A percentile compares a stretch with the other conserved stretches of the same genome.
Conservation (phyloP, 2,113 vertebrate species). For the Dicentrarchus labrax region DNA sequence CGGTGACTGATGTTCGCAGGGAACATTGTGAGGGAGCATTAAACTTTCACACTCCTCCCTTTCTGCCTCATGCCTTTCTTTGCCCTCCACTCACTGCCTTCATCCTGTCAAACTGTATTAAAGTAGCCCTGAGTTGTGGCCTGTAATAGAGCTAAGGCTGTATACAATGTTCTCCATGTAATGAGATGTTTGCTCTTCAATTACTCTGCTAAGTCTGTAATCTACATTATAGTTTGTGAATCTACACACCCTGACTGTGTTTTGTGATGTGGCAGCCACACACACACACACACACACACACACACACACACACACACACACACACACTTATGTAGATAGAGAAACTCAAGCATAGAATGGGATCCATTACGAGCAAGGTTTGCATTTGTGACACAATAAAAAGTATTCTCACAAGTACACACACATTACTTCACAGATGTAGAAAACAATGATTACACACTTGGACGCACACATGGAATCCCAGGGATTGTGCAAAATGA, state of each 20-base stretch:
- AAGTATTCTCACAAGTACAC: background rate
- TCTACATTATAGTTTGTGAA: slow-evolving; percentile 66
- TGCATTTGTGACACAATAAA: slow-evolving; percentile 17
- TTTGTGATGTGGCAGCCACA: slow-evolving; percentile 67
- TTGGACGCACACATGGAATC: slow-evolving; percentile 51
- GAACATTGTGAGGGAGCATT: slow-evolving; percentile 62
- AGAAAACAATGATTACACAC: slow-evolving; percentile 58
- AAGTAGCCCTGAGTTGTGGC: slow-evolving; percentile 57
- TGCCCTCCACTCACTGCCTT: slow-evolving; percentile 29
- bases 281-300: slow-evolving; percentile 36
- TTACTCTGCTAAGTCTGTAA: slow-evolving; percentile 69
- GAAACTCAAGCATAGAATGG: slow-evolving; percentile 28
- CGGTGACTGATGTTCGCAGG: slow-evolving; percentile 43
- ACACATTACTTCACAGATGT: slow-evolving; percentile 36
- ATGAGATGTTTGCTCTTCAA: slow-evolving; percentile 67
- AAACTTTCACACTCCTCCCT: slow-evolving; percentile 73
- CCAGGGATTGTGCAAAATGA: slow-evolving; percentile 64
- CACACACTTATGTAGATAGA: slow-evolving; percentile 4
- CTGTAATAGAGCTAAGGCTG: slow-evolving; percentile 66
- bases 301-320: slow-evolving; percentile 35
- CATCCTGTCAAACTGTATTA: slow-evolving; percentile 48
- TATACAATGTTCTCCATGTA: slow-evolving; percentile 57
- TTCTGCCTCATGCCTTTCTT: slow-evolving; percentile 22
- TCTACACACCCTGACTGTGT: slow-evolving; percentile 63
- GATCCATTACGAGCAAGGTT: slow-evolving; percentile 26